A percentile compares a stretch with the other conserved stretches of the same genome.
These are phyloP conservation scores for Psilopsiagon aurifrons DNA, from an alignment of 2,113 vertebrate species.

Conservation along the genomic window DNA sequence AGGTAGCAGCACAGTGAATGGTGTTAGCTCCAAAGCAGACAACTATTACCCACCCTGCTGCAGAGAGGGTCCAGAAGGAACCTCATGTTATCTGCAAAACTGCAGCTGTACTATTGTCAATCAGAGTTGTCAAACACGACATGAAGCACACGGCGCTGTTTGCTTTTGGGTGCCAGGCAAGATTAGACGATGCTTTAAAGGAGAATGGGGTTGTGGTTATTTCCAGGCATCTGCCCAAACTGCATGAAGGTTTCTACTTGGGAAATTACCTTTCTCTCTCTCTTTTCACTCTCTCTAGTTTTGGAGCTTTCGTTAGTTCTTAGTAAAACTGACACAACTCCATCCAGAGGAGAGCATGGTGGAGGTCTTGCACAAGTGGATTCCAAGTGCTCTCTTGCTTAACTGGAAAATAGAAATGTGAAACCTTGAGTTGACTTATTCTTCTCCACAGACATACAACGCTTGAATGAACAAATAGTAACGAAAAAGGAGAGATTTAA, in stretches of 20 bases:
- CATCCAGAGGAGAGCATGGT: neutral
- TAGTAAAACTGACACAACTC: neutral
- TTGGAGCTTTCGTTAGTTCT: neutral
- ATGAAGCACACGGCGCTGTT: neutral
- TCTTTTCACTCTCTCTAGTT: neutral
- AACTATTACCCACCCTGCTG: neutral
- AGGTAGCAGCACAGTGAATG: neutral
- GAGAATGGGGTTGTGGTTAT: neutral
- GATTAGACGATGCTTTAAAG: neutral
- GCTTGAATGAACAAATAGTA: neutral
- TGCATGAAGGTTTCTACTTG: neutral
- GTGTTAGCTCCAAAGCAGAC: neutral
- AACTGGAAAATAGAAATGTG: neutral
- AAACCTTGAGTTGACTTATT: neutral
- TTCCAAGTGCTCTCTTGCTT: neutral
- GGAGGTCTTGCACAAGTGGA: neutral
- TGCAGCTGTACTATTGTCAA: neutral
- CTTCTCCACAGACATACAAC: neutral
- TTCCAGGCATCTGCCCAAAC: neutral
- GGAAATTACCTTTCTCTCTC: neutral
- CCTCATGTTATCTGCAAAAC: neutral
- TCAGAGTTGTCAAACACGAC: neutral
- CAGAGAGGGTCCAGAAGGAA: neutral
- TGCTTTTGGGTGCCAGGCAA: neutral
- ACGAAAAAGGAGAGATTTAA: neutral